Percentiles rank a stretch among this genome's conserved stretches.
phyloP scores from a whole-genome alignment of 2,113 vertebrate species.

The Lophius piscatorius region DNA sequence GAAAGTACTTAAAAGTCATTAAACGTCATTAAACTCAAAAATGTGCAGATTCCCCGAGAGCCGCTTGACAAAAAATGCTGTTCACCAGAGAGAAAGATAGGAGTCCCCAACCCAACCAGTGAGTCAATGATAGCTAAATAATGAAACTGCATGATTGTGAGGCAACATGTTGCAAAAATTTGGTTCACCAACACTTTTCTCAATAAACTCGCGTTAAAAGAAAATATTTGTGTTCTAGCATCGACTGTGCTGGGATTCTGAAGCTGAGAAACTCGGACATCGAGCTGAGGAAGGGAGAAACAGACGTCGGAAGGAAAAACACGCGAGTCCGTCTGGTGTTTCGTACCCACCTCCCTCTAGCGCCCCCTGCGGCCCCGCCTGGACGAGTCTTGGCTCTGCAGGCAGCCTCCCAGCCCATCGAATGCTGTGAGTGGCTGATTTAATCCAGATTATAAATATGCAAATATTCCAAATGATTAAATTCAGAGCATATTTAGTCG shows the following conservation, averaged over 20 bases:
- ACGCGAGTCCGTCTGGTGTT: slow-evolving; percentile 90
- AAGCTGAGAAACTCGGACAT: slow-evolving; percentile 95
- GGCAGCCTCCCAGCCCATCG: slow-evolving; percentile 88
- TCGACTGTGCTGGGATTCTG: slow-evolving; percentile 92
- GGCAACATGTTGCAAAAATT: too few species aligned
- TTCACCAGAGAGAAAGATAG: too few species aligned
- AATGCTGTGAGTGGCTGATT: slow-evolving; percentile 87
- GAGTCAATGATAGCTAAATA: too few species aligned
- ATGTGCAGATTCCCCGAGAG: too few species aligned
- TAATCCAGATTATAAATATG: neutral
- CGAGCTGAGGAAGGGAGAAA: slow-evolving; percentile 92
- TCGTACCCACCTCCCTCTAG: slow-evolving; percentile 87
- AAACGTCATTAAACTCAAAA: too few species aligned
- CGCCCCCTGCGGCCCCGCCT: slow-evolving; percentile 66
- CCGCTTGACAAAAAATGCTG: too few species aligned
- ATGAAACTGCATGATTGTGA: too few species aligned
- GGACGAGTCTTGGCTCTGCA: slow-evolving; percentile 89
- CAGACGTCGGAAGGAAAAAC: slow-evolving; percentile 92
- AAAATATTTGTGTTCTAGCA: slow-evolving; percentile 71
- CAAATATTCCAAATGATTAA: neutral
- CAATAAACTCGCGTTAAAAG: neutral
- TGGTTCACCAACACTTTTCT: too few species aligned
- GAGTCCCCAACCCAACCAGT: too few species aligned
- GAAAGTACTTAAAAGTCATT: too few species aligned
- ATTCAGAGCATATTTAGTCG: neutral